Evolutionary conservation across 1,140 invertebrate species (phyloP), one percentile per base, ranked within the genome.

Genomic region (Olivierus martensii): DNA sequence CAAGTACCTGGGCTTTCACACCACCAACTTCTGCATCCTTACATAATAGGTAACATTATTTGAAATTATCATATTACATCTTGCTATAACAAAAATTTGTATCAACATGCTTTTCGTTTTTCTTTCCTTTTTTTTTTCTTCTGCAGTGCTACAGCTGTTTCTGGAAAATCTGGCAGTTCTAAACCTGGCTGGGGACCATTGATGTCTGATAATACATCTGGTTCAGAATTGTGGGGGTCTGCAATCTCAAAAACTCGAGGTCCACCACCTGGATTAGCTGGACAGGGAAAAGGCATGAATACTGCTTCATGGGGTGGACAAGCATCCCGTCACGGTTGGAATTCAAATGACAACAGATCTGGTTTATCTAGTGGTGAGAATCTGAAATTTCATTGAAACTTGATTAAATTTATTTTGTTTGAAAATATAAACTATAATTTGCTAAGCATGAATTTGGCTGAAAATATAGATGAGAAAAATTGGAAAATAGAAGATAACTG

Each of bases 1-100:
- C 83, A 47, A 82, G 82, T 39, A 90, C 87, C 5, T 92, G 88
- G 87, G 87, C 83, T 66, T 91, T 87, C 68, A 87, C 87, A 69
- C 84, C 86, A 60, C 75, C 74, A 47, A 68, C 71, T 46, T 72
- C 74, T 34, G 38, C 49, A 42, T 44, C 49, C 12, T 41, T 53
- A 36, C 57, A 50, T 28, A 56, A 59, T 21, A 53, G 51, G 54
- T 34, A 50, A 42, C 35, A 19, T n/a, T 14, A 17, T 38, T 55
- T 28, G 15, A 19, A 43, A 36, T 54, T 37, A 22, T 39, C 15
- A 35, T 28, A 28, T 28, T 28, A 28, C 28, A 28, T 28, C 28
- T 28, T 28, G 28, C 4, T 28, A 28, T 28, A 28, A 28, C 28
- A 4, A 28, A 28, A 28, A 28, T 22, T 43, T 6, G 41, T 43